These are phyloP conservation scores for Dendrocincla fuliginosa DNA, from an alignment of 2,797 vertebrate species.

Conservation along the genomic window DNA sequence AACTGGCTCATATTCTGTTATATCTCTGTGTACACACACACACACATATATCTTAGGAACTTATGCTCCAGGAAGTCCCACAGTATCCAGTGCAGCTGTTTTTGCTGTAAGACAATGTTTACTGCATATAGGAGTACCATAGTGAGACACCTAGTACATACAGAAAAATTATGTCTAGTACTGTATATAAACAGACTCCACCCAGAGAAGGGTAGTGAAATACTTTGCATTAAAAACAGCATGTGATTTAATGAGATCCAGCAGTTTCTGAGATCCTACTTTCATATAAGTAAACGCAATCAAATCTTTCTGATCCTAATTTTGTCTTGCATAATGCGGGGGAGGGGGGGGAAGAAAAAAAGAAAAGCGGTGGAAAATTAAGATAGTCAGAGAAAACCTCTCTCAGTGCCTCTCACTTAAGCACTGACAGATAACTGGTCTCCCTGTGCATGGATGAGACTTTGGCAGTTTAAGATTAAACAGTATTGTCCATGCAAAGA, in stretches of 20 bases:
- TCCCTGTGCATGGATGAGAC: background rate
- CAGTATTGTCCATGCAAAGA: background rate
- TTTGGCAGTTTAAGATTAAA: background rate
- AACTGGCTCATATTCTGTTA: background rate
- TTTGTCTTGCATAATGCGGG: background rate
- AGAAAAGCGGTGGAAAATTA: background rate
- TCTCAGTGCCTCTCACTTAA: background rate
- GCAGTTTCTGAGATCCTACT: background rate
- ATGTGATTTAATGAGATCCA: background rate
- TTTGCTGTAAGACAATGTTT: background rate
- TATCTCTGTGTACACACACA: background rate
- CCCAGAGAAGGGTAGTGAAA: background rate
- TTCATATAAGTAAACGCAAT: background rate
- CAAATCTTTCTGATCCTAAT: background rate
- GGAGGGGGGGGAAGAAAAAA: accelerated
- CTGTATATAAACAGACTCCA: background rate
- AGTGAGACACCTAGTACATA: background rate
- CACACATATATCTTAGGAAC: background rate
- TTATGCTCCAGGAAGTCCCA: background rate
- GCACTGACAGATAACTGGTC: background rate
- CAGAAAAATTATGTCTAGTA: background rate
- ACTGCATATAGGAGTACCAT: background rate
- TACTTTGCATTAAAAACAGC: background rate
- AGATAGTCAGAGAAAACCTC: background rate
- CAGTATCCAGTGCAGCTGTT: background rate